Percentiles rank a stretch among this genome's conserved stretches.
Evolutionary conservation across 2,888 invertebrate genomes (phyloP).

Genomic region (Lamellibrachia columna): DNA sequence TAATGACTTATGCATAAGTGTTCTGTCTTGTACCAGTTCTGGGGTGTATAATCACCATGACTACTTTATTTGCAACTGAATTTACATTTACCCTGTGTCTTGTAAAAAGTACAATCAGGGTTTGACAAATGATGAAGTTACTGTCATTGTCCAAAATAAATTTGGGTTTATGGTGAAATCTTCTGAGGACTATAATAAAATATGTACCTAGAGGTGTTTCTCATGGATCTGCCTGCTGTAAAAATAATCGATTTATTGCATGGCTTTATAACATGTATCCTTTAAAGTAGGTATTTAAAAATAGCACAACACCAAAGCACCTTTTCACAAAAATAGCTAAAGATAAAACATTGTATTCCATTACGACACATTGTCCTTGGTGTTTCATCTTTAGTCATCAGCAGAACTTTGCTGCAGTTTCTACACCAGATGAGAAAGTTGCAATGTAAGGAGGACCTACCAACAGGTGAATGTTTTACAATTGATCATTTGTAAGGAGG

Average conservation of each 20-base stretch:
- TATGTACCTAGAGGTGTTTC: neutral
- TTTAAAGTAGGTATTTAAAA: neutral
- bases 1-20: neutral
- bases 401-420: neutral
- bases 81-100: too few species aligned
- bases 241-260: neutral
- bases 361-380: neutral
- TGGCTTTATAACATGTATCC: neutral
- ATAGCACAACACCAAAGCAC: neutral
- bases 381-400: neutral
- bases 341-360: neutral
- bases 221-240: neutral
- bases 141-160: too few species aligned
- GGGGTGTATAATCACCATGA: neutral
- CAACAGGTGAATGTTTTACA: neutral
- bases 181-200: neutral
- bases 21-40: neutral
- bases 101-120: too few species aligned
- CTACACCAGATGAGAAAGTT: neutral
- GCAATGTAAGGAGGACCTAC: neutral
- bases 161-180: too few species aligned
- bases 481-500: neutral
- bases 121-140: too few species aligned
- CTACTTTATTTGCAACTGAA: neutral
- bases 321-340: neutral